Percentiles rank a stretch among this genome's conserved stretches.
phyloP scores from a whole-genome alignment of 2,113 vertebrate genomes.

The Cygnus buccinator region DNA sequence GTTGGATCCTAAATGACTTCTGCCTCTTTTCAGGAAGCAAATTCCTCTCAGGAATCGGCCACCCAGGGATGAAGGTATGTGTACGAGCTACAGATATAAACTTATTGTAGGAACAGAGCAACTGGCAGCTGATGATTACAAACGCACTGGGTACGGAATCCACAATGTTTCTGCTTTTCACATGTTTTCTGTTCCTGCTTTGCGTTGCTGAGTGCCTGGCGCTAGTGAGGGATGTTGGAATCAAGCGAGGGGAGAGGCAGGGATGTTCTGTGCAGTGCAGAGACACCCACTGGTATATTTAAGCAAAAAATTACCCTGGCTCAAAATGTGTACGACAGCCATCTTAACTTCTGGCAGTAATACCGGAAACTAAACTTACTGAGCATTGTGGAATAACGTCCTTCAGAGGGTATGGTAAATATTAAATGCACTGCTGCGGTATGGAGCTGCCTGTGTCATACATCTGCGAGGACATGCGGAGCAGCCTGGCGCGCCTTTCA shows the following conservation, averaged over 20 bases:
- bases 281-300: conserved; percentile 54
- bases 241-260: background rate
- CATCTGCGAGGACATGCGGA: rapidly evolving
- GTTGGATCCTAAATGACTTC: background rate
- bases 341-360: conserved; percentile 59
- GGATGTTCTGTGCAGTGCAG: conserved; percentile 23
- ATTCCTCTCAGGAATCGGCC: background rate
- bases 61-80: background rate
- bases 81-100: background rate
- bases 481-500: background rate
- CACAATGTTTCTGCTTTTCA: background rate
- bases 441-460: background rate
- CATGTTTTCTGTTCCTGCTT: background rate
- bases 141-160: background rate
- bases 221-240: background rate
- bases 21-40: background rate
- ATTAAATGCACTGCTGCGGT: background rate
- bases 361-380: background rate
- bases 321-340: conserved; percentile 41
- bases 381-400: background rate
- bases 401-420: background rate
- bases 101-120: rapidly evolving
- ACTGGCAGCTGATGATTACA: background rate
- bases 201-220: background rate
- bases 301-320: conserved; percentile 15